Evolutionary conservation across 2,797 vertebrate species (phyloP), one percentile per base, ranked within the genome.

Genomic region (Gadopsis marmoratus): DNA sequence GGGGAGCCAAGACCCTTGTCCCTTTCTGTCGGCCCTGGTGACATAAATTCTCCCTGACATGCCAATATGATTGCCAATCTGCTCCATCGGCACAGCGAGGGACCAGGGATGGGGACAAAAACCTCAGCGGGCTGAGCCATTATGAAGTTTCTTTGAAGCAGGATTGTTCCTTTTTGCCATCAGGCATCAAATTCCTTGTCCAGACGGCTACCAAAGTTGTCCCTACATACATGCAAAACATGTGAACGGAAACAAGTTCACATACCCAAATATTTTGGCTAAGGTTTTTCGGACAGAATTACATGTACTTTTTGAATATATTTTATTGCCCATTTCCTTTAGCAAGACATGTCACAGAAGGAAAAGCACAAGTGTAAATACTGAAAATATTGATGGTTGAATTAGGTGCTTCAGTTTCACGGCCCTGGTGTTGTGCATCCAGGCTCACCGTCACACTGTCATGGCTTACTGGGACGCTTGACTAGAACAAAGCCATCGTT

Each of bases 31-130:
- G 58, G 86, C 84, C 81, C 43, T 13, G 41, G 80, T 89, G 86
- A 91, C 86, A 90, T 90, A 86, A 78, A 93, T 92, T 86, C 82
- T 86, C 77, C 66, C 71, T 80, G 91, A 91, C 86, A 88, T 41
- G 56, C 47, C 23, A 51, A 89, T 91, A 88, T 90, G 90, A 92
- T 90, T 89, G 84, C 75, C 84, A 85, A 80, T 92, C 83, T 79
- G 79, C 81, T 89, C 81, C 83, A 86, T 66, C 55, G 62, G 77
- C 37, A 69, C 72, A 76, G 75, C 17, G 3, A 76, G 66, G 26
- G 53, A 74, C 72, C 67, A 21, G 35, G 39, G 58, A 55, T 7
- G 50, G 48, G 64, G 48, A 86, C 76, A 74, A 68, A 79, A 81
- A 67, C 67, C 72, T 72, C 54, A 37, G 50, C 33, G 26, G 71